Percentiles rank a stretch among this genome's conserved stretches.
These are phyloP conservation scores for Alloscopus bannaensis DNA, from an alignment of 2,888 invertebrate genomes.

Conservation along the genomic window DNA sequence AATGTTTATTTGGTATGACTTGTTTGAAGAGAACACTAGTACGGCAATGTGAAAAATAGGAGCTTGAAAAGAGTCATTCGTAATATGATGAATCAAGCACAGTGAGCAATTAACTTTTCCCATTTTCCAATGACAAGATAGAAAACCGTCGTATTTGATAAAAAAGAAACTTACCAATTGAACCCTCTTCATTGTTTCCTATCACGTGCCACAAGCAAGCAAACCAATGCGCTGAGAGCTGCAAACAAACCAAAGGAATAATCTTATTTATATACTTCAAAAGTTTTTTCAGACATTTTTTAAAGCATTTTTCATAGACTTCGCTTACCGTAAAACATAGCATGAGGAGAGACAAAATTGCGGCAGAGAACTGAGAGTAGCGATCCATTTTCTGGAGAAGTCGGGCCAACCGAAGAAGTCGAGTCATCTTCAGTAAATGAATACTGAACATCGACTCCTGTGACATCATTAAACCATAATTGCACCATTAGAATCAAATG, in stretches of 20 bases:
- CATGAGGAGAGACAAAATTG: conserved; percentile 95
- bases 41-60: too few species aligned
- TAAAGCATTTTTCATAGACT: too few species aligned
- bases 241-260: too few species aligned
- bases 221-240: conserved; percentile 97
- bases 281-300: too few species aligned
- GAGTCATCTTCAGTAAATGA: conserved; percentile 94
- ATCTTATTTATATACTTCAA: too few species aligned
- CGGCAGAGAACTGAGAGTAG: conserved; percentile 96
- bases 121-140: too few species aligned
- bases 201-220: conserved; percentile 98
- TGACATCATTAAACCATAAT: conserved; percentile 40
- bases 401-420: conserved; percentile 90
- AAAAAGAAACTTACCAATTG: conserved; percentile 10
- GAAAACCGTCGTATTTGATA: too few species aligned
- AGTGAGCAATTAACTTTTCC: too few species aligned
- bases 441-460: conserved; percentile 78
- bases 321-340: conserved; percentile 92
- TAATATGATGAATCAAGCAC: too few species aligned
- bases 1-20: conserved; percentile 13
- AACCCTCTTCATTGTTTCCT: conserved; percentile 85
- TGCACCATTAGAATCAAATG: conserved; percentile 35
- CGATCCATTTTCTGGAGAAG: conserved; percentile 97
- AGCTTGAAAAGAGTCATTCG: too few species aligned
- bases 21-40: too few species aligned